These are phyloP conservation scores for Leucoraja ocellata DNA, from an alignment of 2,797 vertebrate genomes.

Conservation along the genomic window DNA sequence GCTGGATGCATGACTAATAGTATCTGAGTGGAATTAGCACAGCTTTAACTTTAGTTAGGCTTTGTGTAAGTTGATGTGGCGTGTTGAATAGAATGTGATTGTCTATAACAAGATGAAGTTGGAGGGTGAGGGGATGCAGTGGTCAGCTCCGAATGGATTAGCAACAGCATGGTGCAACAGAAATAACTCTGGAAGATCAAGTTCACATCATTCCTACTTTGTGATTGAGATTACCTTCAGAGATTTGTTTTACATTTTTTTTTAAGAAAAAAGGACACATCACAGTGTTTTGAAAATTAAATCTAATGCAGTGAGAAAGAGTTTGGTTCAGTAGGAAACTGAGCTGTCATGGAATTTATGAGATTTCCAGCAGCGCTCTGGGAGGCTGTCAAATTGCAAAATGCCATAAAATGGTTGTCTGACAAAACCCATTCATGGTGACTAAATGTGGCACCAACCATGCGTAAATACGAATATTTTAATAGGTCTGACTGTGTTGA, in stretches of 20 bases:
- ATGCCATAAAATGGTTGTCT: conserved; percentile 38
- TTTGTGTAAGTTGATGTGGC: conserved; percentile 7
- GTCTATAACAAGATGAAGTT: neutral
- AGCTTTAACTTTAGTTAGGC: neutral
- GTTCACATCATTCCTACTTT: neutral
- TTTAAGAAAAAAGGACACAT: neutral
- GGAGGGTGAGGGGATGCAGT: neutral
- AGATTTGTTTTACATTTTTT: conserved; percentile 24
- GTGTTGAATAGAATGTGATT: neutral
- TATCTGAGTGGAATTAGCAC: neutral
- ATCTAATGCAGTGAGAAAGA: conserved; percentile 29
- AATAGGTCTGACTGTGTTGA: conserved; percentile 38
- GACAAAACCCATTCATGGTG: conserved; percentile 38
- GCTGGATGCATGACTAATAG: neutral
- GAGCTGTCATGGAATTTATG: conserved; percentile 38
- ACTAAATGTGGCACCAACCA: conserved; percentile 39
- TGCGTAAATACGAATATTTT: conserved; percentile 39
- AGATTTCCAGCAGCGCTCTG: conserved; percentile 35
- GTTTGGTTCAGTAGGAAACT: conserved; percentile 31
- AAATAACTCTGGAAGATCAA: conserved; percentile 5
- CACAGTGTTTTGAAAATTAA: conserved; percentile 30
- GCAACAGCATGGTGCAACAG: neutral
- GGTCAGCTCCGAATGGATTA: neutral
- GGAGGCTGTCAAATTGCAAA: conserved; percentile 38
- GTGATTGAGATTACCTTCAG: neutral